A percentile compares a stretch with the other conserved stretches of the same genome.
Evolutionary conservation across 2,797 vertebrate genomes (phyloP).

Genomic region (Sebastes elongatus): DNA sequence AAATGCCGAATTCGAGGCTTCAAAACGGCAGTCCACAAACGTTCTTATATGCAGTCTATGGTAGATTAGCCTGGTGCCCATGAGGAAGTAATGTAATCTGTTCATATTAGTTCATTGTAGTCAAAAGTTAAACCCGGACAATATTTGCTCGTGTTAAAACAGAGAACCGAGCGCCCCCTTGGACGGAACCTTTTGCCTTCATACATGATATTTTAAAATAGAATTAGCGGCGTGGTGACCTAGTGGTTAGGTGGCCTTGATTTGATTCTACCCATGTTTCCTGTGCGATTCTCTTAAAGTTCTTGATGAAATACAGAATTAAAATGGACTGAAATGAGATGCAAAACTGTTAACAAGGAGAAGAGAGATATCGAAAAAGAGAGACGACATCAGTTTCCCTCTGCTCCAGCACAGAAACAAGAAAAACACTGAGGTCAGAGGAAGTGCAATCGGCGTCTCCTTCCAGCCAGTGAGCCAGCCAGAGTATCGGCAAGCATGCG

Average conservation of each 20-base stretch:
- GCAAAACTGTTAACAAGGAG: not conserved
- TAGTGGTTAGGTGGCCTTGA: not conserved
- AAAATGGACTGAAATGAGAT: not conserved
- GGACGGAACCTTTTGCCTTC: no score
- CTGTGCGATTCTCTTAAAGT: not conserved
- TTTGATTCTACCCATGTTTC: not conserved
- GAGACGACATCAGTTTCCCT: not conserved
- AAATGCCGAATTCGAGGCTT: no score
- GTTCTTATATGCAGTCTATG: no score
- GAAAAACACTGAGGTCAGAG: constrained; percentile 26
- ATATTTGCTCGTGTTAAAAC: not conserved
- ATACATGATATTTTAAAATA: not conserved
- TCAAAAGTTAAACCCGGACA: not conserved
- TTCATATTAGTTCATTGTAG: not conserved
- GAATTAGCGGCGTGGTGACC: not conserved
- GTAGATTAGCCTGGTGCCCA: not conserved
- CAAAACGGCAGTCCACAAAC: no score
- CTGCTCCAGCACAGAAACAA: not conserved
- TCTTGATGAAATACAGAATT: not conserved
- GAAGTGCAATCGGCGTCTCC: constrained; percentile 13
- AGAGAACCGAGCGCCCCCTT: not conserved
- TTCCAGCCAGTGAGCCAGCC: constrained; percentile 3
- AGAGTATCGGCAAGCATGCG: not conserved
- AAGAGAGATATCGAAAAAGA: not conserved
- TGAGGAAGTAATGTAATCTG: not conserved